Conservation (phyloP, 2,797 vertebrate species). For the Danio aesculapii region DNA sequence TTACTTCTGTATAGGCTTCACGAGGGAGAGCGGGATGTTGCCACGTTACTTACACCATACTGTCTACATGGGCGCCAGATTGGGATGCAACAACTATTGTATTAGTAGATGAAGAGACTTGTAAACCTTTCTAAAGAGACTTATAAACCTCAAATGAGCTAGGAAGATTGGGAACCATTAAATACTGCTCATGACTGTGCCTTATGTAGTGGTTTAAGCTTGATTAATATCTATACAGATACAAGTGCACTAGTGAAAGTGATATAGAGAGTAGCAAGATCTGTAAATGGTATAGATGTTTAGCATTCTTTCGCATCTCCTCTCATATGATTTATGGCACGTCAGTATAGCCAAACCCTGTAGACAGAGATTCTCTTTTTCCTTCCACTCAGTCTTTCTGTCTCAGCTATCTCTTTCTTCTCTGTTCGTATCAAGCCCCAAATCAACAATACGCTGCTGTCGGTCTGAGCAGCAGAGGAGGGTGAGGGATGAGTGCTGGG, state of each 20-base stretch:
- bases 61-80: no score
- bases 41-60: no score
- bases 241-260: constrained; percentile 4
- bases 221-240: constrained; percentile 6
- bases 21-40: no score
- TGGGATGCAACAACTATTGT: no score
- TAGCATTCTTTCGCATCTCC: constrained; percentile 37
- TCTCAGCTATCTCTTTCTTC: constrained; percentile 10
- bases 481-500: neutral
- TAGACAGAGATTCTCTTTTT: constrained; percentile 37
- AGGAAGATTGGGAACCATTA: constrained; percentile 12
- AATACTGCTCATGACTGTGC: neutral
- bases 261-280: constrained; percentile 12
- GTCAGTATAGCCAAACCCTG: constrained; percentile 31
- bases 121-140: constrained; percentile 12
- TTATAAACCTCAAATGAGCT: neutral
- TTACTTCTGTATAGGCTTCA: no score
- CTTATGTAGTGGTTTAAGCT: neutral
- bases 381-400: constrained; percentile 9
- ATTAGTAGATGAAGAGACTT: neutral
- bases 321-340: constrained; percentile 8
- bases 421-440: constrained; percentile 30
- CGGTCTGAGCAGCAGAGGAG: neutral
- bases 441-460: constrained; percentile 11
- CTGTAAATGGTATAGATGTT: constrained; percentile 36